Base-by-base conservation (phyloP, 1,140 invertebrate species). In the Phymorhynchus buccinoides region DNA sequence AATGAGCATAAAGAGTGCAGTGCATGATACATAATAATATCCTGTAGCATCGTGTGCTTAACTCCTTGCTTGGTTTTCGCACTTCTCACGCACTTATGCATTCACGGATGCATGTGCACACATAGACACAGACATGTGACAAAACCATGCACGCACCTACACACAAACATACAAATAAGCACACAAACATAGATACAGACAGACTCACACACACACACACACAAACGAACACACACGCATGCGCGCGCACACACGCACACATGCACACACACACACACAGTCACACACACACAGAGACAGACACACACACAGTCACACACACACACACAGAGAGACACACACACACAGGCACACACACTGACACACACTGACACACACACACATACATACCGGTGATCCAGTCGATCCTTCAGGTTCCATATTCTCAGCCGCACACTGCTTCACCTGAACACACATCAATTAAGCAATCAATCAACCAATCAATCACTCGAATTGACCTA, bases 351-450 rank as follows among this genome's bases (percentile, higher is more conserved):
- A 30, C 77, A 14, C 75, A 39, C 35, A 22, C 83, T 35, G 37
- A 83, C 48, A 83, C 81, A 83, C 62, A 83, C 62, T 73, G 62
- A 71, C 80, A 83, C 22, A 30, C 35, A 71, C 62, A 16, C 66
- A n/a, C 35, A 35, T 62, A 90, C 90, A 87, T 85, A 91, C 90
- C 27, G 87, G 86, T 84, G 89, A 87, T 35, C 88, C 88, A 3
- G 87, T 78, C 4, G 84, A 56, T 1, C 87, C 86, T 27, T 86
- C 75, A 32, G 73, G 66, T 78, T 90, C 89, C 87, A 89, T 90
- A 80, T 90, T 89, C 41, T 88, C 44, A 1, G 90, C 89, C 80
- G 89, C 90, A 88, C 86, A 88, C 73, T 89, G 86, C 18, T 88
- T 84, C 9, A 90, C 86, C 89, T 91, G 81, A 18, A 71, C 56